These are phyloP conservation scores for Catajapyx aquilonaris DNA, from an alignment of 1,140 invertebrate genomes.

Conservation along the genomic window DNA sequence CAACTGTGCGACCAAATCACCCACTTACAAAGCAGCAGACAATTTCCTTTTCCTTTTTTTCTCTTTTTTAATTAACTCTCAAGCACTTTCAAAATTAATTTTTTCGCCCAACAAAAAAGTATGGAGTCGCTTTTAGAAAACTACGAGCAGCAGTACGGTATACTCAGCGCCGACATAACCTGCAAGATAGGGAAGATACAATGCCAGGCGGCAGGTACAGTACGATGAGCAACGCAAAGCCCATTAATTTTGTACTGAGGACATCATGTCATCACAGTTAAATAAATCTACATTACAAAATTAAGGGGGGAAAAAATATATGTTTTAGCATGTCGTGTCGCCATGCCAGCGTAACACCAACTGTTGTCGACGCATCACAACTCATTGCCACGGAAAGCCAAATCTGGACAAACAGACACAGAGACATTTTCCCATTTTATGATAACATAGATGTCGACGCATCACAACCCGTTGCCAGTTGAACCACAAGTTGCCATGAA, in stretches of 20 bases:
- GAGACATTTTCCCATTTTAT: too few relatives aligned
- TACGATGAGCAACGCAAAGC: background rate
- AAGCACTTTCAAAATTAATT: too few relatives aligned
- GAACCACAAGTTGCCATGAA: too few relatives aligned
- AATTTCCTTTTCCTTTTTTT: too few relatives aligned
- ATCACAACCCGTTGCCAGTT: too few relatives aligned
- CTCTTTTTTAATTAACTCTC: too few relatives aligned
- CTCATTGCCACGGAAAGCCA: too few relatives aligned
- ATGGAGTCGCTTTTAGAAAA: constrained; percentile 55
- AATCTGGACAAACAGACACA: too few relatives aligned
- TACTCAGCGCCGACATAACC: constrained; percentile 60
- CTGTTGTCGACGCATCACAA: background rate
- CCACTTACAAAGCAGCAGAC: too few relatives aligned
- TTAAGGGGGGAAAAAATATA: background rate
- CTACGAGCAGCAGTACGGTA: constrained; percentile 65
- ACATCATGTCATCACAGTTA: constrained; percentile 2
- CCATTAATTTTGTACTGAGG: constrained; percentile 2
- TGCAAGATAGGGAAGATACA: constrained; percentile 51
- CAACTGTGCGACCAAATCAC: too few relatives aligned
- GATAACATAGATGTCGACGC: too few relatives aligned
- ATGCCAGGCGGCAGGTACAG: constrained; percentile 22
- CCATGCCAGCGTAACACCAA: constrained; percentile 14
- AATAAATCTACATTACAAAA: background rate
- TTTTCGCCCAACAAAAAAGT: too few relatives aligned
- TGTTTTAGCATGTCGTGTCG: constrained; percentile 7